These are phyloP conservation scores for Tipula unca DNA, from an alignment of 2,888 invertebrate genomes.

Conservation along the genomic window DNA sequence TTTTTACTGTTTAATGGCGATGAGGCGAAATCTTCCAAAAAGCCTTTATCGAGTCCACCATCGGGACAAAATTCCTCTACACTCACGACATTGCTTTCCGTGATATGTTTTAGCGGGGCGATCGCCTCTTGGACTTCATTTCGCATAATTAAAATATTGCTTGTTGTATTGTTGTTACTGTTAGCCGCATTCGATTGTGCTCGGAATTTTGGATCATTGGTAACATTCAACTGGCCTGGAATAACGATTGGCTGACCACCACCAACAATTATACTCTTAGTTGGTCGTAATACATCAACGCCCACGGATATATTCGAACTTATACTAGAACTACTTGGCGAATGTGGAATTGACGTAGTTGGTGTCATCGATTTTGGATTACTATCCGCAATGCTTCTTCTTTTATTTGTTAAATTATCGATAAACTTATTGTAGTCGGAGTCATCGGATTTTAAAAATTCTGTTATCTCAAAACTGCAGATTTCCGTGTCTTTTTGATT, in stretches of 20 bases:
- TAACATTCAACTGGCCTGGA: slow-evolving; percentile 25
- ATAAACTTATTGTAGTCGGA: slow-evolving; percentile 66
- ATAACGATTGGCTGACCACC: slow-evolving; percentile 28
- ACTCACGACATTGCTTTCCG: slow-evolving; percentile 36
- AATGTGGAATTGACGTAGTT: slow-evolving; percentile 38
- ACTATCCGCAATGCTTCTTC: slow-evolving; percentile 62
- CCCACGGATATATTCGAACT: slow-evolving; percentile 27
- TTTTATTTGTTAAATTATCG: slow-evolving; percentile 63
- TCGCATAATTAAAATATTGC: slow-evolving; percentile 9
- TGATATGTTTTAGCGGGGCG: background rate
- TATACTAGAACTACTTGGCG: slow-evolving; percentile 42
- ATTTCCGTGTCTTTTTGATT: slow-evolving; percentile 74
- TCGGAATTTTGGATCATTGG: slow-evolving; percentile 21
- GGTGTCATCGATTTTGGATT: slow-evolving; percentile 45
- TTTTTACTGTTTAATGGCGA: background rate
- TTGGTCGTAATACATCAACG: slow-evolving; percentile 20
- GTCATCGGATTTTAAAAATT: slow-evolving; percentile 66
- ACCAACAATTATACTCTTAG: slow-evolving; percentile 28
- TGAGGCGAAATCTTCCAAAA: slow-evolving; percentile 56
- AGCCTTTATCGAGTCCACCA: slow-evolving; percentile 65
- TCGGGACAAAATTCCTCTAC: slow-evolving; percentile 69
- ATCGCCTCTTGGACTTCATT: slow-evolving; percentile 23
- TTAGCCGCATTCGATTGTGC: background rate
- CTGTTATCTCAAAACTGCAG: slow-evolving; percentile 64
- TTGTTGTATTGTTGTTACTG: background rate